Evolutionary conservation across 2,888 invertebrate genomes (phyloP).

Genomic region (Noctua fimbriata): DNA sequence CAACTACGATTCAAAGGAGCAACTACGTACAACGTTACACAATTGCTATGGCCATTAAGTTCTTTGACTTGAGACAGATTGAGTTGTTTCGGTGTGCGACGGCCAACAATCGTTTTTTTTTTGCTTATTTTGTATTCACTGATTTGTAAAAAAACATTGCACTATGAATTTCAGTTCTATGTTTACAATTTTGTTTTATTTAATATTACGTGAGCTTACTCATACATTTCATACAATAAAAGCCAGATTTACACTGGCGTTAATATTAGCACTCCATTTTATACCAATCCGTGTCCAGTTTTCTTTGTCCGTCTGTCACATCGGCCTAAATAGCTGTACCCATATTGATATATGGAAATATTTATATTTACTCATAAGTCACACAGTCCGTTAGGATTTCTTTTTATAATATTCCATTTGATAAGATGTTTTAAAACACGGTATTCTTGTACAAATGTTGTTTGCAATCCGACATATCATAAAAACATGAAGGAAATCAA

Average conservation of each 20-base stretch:
- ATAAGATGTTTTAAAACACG: constrained; percentile 34
- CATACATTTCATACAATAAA: background rate
- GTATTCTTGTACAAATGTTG: constrained; percentile 47
- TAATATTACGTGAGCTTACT: background rate
- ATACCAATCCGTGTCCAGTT: constrained; percentile 23
- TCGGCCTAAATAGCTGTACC: constrained; percentile 51
- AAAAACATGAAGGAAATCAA: constrained; percentile 35
- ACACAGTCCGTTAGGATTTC: constrained; percentile 39
- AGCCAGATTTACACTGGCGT: background rate
- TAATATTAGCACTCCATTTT: constrained; percentile 33
- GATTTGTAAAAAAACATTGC: background rate
- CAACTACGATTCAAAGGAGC: no score
- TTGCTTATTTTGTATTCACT: background rate
- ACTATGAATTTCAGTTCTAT: background rate
- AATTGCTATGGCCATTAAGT: background rate
- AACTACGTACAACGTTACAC: no score
- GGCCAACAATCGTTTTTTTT: background rate
- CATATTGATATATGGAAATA: constrained; percentile 26
- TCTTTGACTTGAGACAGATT: background rate
- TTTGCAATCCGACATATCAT: constrained; percentile 54
- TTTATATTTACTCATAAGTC: constrained; percentile 45
- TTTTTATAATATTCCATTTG: constrained; percentile 45
- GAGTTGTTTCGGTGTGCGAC: background rate
- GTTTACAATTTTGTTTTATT: background rate
- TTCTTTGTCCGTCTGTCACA: constrained; percentile 42